Evolutionary conservation across 1,140 invertebrate species (phyloP).

Genomic region (Neotoxoptera formosana): DNA sequence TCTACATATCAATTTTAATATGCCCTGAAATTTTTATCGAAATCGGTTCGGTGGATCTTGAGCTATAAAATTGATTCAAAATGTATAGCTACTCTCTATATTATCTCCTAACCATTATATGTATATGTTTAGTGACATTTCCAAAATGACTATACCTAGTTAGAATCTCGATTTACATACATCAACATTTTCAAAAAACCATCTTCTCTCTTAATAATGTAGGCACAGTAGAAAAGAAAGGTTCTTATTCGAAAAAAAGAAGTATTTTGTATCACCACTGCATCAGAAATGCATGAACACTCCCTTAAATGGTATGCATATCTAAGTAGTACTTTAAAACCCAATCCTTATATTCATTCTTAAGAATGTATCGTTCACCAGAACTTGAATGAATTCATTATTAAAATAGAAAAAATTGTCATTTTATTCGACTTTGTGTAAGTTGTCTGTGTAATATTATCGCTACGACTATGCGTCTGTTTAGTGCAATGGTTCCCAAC

Average conservation of each 20-base stretch:
- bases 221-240: background rate
- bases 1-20: too few species aligned
- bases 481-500: background rate
- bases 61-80: too few species aligned
- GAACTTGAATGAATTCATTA: background rate
- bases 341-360: background rate
- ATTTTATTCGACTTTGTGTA: background rate
- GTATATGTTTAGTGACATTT: background rate
- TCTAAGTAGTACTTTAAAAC: too few species aligned
- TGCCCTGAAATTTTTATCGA: too few species aligned
- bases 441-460: background rate
- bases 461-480: background rate
- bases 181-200: background rate
- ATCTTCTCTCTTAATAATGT: background rate
- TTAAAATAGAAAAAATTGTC: background rate
- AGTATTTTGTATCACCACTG: background rate
- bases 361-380: background rate
- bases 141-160: background rate
- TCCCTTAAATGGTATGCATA: background rate
- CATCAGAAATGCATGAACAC: background rate
- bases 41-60: too few species aligned
- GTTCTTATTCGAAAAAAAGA: background rate
- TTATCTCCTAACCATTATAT: background rate
- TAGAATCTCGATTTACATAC: background rate
- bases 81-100: too few species aligned